phyloP scores from a whole-genome alignment of 1,140 invertebrate species.

The Bombus pascuorum region DNA sequence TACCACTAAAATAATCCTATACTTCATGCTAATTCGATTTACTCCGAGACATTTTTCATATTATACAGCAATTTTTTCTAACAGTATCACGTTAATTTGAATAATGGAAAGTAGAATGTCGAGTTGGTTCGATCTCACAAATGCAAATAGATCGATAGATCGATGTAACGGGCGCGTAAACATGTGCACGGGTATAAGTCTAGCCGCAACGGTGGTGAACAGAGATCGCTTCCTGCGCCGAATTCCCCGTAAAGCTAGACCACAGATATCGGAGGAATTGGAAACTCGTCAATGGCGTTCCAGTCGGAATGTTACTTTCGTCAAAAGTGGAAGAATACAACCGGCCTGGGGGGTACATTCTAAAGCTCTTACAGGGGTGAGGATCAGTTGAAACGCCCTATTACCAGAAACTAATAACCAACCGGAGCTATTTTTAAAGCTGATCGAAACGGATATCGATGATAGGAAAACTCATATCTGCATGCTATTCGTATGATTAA shows the following conservation, averaged over 20 bases:
- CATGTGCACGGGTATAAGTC: constrained; percentile 40
- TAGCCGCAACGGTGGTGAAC: constrained; percentile 5
- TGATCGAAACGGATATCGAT: not conserved
- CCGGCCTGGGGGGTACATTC: not conserved
- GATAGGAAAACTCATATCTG: not conserved
- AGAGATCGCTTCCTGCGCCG: constrained; percentile 24
- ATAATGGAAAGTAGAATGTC: too few species aligned
- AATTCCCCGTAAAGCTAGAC: constrained; percentile 33
- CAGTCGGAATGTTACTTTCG: constrained; percentile 23
- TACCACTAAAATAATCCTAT: too few species aligned
- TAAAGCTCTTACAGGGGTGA: not conserved
- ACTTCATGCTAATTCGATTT: too few species aligned
- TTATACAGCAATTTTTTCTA: too few species aligned
- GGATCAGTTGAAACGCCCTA: not conserved
- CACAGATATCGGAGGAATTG: constrained; percentile 21
- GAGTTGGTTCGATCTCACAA: not conserved
- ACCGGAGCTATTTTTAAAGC: not conserved
- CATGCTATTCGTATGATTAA: not conserved
- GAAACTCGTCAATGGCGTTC: constrained; percentile 25
- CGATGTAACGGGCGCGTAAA: constrained; percentile 32
- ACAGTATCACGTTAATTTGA: too few species aligned
- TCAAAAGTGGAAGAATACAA: constrained; percentile 22
- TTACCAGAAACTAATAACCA: constrained; percentile 33
- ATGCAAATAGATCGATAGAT: constrained; percentile 39
- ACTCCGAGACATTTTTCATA: too few species aligned